Evolutionary conservation across 2,797 vertebrate genomes (phyloP).

Genomic region (Silurus aristotelis): DNA sequence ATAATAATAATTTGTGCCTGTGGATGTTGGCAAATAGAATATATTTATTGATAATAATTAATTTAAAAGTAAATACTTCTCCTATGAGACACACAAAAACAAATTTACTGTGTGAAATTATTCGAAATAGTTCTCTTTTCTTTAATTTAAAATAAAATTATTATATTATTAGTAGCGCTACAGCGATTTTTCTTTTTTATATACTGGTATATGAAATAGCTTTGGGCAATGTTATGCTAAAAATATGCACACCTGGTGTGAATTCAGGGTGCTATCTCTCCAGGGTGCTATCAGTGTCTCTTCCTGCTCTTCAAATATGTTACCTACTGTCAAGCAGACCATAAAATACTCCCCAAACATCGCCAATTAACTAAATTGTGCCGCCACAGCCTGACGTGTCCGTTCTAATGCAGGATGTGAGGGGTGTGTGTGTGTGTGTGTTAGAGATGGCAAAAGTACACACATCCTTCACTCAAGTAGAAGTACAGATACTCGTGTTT

Average conservation of each 20-base stretch:
- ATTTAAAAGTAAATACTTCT: conserved; percentile 28
- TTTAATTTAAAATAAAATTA: neutral
- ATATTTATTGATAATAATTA: conserved; percentile 25
- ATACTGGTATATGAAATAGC: neutral
- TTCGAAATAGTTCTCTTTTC: conserved; percentile 27
- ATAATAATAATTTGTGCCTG: neutral
- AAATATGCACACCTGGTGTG: neutral
- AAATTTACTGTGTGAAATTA: conserved; percentile 18
- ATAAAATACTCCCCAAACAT: conserved; percentile 66
- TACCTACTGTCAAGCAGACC: conserved; percentile 65
- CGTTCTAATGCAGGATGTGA: neutral
- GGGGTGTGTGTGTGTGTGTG: neutral
- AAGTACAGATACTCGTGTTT: no score
- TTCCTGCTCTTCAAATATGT: conserved; percentile 45
- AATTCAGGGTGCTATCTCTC: neutral
- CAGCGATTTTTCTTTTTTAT: neutral
- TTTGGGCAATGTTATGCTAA: neutral
- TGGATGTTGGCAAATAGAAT: neutral
- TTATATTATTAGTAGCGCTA: conserved; percentile 9
- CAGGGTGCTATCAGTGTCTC: neutral
- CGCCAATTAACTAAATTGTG: conserved; percentile 67
- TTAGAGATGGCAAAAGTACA: no score
- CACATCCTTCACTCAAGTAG: no score
- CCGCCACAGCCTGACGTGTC: conserved; percentile 47
- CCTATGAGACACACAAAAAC: conserved; percentile 19